A percentile compares a stretch with the other conserved stretches of the same genome.
These are phyloP conservation scores for Prosapia bicincta DNA, from an alignment of 2,888 invertebrate species.

Conservation along the genomic window DNA sequence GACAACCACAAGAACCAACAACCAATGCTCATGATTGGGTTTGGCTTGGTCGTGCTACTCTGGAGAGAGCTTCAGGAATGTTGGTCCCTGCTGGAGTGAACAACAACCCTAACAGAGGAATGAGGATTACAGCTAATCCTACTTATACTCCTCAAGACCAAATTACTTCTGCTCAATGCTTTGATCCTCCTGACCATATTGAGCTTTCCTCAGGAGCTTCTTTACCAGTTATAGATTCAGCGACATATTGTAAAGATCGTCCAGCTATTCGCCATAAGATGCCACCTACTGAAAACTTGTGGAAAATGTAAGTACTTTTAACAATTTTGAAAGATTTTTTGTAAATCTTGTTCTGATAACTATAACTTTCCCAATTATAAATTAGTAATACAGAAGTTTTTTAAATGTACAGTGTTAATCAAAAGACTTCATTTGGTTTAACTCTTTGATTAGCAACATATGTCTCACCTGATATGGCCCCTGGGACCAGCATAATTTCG, in stretches of 20 bases:
- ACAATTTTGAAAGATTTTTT: no score
- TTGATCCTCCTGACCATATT: constrained; percentile 70
- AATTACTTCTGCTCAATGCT: constrained; percentile 49
- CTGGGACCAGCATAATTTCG: no score
- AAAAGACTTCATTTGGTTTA: no score
- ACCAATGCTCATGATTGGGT: constrained; percentile 95
- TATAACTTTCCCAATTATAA: no score
- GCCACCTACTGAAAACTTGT: constrained; percentile 36
- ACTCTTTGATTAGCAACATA: no score
- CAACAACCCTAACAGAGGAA: constrained; percentile 42
- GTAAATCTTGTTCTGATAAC: no score
- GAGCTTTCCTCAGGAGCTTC: constrained; percentile 43
- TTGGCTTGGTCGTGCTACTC: constrained; percentile 83
- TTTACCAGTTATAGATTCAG: constrained; percentile 55
- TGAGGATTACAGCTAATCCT: constrained; percentile 77
- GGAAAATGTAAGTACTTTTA: constrained; percentile 44
- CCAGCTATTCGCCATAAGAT: constrained; percentile 28
- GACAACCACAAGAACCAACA: constrained; percentile 59
- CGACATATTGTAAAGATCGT: constrained; percentile 65
- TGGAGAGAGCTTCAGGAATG: constrained; percentile 53
- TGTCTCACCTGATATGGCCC: no score
- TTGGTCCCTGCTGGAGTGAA: constrained; percentile 33
- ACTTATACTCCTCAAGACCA: constrained; percentile 63
- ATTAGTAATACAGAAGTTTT: no score
- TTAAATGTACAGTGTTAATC: no score